Conservation (phyloP, 2,888 invertebrate species). For the Vanessa cardui region DNA sequence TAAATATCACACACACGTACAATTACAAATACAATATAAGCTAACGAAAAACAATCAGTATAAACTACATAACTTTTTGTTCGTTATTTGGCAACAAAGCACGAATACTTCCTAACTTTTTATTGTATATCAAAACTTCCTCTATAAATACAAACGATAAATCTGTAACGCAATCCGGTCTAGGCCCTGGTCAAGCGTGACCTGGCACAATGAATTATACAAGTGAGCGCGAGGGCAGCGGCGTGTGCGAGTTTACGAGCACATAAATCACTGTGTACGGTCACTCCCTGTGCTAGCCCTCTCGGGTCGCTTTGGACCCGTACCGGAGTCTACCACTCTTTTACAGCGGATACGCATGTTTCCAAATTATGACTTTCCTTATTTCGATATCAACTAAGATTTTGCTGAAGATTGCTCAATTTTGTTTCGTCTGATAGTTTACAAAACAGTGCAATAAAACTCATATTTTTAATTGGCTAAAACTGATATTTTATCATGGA, state of each 20-base stretch:
- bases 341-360: slow-evolving; percentile 11
- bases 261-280: slow-evolving; percentile 71
- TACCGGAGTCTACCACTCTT: not conserved
- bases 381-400: slow-evolving; percentile 1
- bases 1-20: too few relatives aligned
- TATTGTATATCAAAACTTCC: slow-evolving; percentile 31
- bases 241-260: slow-evolving; percentile 75
- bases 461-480: too few relatives aligned
- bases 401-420: not conserved
- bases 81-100: slow-evolving; percentile 8
- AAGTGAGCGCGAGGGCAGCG: slow-evolving; percentile 76
- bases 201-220: slow-evolving; percentile 75
- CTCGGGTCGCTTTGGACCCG: slow-evolving; percentile 37
- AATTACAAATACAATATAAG: not conserved
- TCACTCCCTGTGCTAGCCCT: slow-evolving; percentile 54
- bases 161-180: slow-evolving; percentile 59
- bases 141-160: slow-evolving; percentile 50
- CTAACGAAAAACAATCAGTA: not conserved
- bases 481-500: too few relatives aligned
- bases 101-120: slow-evolving; percentile 19
- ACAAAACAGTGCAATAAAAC: too few relatives aligned
- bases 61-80: not conserved
- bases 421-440: not conserved
- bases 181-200: slow-evolving; percentile 69
- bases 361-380: not conserved